Evolutionary conservation across 1,140 invertebrate genomes (phyloP), one percentile per base, ranked within the genome.

Genomic region (Bombus terrestris): DNA sequence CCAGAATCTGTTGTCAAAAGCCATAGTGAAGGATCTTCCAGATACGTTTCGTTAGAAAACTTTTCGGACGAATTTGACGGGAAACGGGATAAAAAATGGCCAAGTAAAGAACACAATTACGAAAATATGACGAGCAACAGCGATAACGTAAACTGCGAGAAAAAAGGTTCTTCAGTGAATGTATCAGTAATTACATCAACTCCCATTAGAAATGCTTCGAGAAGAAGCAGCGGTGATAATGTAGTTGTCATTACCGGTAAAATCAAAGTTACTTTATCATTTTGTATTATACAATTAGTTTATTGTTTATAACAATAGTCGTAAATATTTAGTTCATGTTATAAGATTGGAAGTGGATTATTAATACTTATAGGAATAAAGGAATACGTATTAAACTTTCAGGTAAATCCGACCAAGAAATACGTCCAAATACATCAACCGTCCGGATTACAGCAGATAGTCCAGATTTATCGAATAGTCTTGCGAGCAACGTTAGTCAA

Each of bases 401-500:
- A 92, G 92, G 91, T 71, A 93, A 92, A 90, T 41, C 85, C 59
- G 93, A 95, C 0, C 86, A 87, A 64, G 94, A 95, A 32, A 79
- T 92, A 71, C 91, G 94, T 76, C 91, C 93, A 18, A 96, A 96
- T 75, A 96, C 95, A 82, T 96, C 96, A 37, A 96, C 95, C n/a
- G 96, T 97, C 66, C 95, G 95, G 37, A 96, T 96, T 72, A 96
- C 95, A 87, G 92, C 95, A 18, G 95, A 96, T 77, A 92, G 94
- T 74, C 95, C 95, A 28, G 96, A 97, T 92, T 92, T 93, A 68
- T 96, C 96, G 3, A 97, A 97, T 93, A 97, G 97, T 91, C 94
- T 97, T 76, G 96, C 97, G 3, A 96, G 96, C 74, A 97, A 97
- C 85, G 96, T 97, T 62, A 97, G 97, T 86, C 97, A 97, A 89